Percentiles rank a stretch among this genome's conserved stretches.
Conservation (phyloP, 2,888 invertebrate species). For the Drosophila lacicola region DNA sequence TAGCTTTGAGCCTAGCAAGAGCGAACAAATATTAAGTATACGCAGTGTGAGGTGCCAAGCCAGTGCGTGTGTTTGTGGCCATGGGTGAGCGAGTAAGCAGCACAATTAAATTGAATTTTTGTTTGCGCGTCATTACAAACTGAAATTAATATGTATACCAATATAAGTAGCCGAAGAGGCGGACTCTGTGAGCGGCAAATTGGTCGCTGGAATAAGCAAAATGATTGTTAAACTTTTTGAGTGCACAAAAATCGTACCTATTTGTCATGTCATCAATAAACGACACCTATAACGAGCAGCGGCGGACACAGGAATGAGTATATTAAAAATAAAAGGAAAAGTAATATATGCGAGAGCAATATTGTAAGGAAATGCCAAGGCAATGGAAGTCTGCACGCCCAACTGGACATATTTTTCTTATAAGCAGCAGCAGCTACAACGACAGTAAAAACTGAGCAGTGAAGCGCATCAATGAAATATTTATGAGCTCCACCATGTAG, state of each 20-base stretch:
- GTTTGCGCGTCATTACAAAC: slow-evolving; percentile 77
- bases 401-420: slow-evolving; percentile 54
- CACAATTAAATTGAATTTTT: slow-evolving; percentile 81
- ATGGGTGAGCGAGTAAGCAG: slow-evolving; percentile 37
- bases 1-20: slow-evolving; percentile 62
- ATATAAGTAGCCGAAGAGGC: slow-evolving; percentile 44
- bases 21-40: slow-evolving; percentile 70
- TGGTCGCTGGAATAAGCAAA: slow-evolving; percentile 47
- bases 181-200: slow-evolving; percentile 3
- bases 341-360: slow-evolving; percentile 37
- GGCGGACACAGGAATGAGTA: slow-evolving; percentile 55
- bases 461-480: slow-evolving; percentile 71
- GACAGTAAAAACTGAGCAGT: slow-evolving; percentile 38
- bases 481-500: slow-evolving; percentile 61
- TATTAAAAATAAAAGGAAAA: slow-evolving; percentile 62
- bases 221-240: slow-evolving; percentile 64
- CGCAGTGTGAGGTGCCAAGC: slow-evolving; percentile 45
- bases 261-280: slow-evolving; percentile 82
- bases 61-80: slow-evolving; percentile 15
- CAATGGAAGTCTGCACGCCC: slow-evolving; percentile 55
- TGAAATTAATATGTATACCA: slow-evolving; percentile 76
- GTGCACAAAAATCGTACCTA: slow-evolving; percentile 72
- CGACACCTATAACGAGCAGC: slow-evolving; percentile 37
- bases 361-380: slow-evolving; percentile 67
- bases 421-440: slow-evolving; percentile 23